Evolutionary conservation across 2,113 vertebrate species (phyloP).

Genomic region (Pachycephala philippinensis): DNA sequence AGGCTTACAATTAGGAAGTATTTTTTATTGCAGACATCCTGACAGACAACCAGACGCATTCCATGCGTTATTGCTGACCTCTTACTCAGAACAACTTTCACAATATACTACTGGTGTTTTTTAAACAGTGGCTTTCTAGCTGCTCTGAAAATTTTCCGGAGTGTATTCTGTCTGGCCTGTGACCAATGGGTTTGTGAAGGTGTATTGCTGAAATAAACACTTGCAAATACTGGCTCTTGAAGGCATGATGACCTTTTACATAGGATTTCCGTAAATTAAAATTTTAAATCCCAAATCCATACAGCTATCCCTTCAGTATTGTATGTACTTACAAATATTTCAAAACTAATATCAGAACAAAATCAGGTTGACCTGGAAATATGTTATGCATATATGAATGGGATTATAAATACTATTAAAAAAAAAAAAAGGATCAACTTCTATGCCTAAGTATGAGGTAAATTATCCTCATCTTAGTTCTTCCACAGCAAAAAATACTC

Average conservation of each 20-base stretch:
- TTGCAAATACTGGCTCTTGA: neutral
- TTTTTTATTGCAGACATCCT: neutral
- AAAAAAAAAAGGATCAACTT: neutral
- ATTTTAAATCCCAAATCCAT: neutral
- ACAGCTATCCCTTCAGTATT: neutral
- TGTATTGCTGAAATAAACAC: neutral
- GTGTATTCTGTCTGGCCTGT: neutral
- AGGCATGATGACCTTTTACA: neutral
- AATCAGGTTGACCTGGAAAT: neutral
- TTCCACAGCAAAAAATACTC: neutral
- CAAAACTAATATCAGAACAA: neutral
- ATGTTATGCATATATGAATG: neutral
- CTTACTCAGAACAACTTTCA: neutral
- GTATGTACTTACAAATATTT: conserved; percentile 7
- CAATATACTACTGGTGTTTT: neutral
- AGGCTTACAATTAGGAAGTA: neutral
- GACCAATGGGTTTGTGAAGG: neutral
- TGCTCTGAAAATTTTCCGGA: neutral
- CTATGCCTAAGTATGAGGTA: neutral
- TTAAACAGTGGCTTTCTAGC: neutral
- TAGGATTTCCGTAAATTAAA: neutral
- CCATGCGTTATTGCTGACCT: neutral
- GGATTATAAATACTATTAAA: neutral
- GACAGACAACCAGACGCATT: neutral
- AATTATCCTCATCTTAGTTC: neutral